phyloP scores from a whole-genome alignment of 2,797 vertebrate species.

The Poeciliopsis paucimaculata region DNA sequence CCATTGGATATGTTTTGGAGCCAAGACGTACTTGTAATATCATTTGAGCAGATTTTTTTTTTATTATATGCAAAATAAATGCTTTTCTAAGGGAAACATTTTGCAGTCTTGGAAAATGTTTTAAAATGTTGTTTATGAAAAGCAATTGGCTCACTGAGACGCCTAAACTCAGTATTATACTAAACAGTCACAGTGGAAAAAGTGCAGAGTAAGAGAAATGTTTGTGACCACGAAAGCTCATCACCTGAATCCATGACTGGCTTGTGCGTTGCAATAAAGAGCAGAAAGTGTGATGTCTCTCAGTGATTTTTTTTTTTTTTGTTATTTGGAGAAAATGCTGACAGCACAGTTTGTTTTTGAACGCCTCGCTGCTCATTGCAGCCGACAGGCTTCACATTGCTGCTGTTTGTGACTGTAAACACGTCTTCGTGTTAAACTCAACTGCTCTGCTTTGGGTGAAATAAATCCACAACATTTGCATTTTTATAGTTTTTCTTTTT shows the following conservation, averaged over 20 bases:
- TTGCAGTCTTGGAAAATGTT: neutral
- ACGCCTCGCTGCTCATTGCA: slow-evolving; percentile 2
- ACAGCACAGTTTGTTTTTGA: slow-evolving; percentile 10
- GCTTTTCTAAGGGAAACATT: neutral
- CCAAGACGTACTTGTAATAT: too few species aligned
- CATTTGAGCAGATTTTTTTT: neutral
- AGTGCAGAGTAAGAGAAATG: slow-evolving; percentile 3
- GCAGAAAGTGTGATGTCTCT: slow-evolving; percentile 2
- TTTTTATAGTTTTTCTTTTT: slow-evolving; percentile 8
- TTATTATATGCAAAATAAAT: neutral
- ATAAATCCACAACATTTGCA: slow-evolving; percentile 12
- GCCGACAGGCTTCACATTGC: slow-evolving; percentile 10
- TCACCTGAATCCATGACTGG: slow-evolving; percentile 3
- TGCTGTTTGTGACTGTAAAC: slow-evolving; percentile 13
- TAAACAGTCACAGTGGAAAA: neutral
- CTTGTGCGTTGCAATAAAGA: neutral
- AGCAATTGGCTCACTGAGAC: neutral
- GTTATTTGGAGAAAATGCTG: neutral
- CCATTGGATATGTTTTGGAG: too few species aligned
- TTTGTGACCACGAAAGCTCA: neutral
- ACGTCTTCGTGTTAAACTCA: slow-evolving; percentile 2
- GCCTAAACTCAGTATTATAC: neutral
- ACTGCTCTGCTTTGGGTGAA: slow-evolving; percentile 8
- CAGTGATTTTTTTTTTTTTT: neutral
- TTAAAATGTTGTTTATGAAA: neutral